Percentiles rank a stretch among this genome's conserved stretches.
Evolutionary conservation across 2,797 vertebrate genomes (phyloP).

Genomic region (Sylvia borin): DNA sequence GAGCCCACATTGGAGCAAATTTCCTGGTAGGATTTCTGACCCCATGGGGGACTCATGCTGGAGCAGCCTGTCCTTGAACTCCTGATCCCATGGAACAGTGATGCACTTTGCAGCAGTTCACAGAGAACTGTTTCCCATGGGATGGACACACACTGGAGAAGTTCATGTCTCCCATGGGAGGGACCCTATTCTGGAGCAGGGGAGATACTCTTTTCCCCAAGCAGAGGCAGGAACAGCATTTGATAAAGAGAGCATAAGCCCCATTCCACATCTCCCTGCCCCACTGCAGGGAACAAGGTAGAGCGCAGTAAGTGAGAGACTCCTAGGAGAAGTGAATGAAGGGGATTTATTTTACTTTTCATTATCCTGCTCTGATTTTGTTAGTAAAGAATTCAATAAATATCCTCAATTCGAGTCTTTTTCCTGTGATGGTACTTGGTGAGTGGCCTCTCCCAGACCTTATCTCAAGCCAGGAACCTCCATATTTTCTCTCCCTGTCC

Average conservation of each 20-base stretch:
- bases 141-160: not conserved
- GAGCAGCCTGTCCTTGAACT: not conserved
- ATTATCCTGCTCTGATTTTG: not conserved
- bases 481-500: not conserved
- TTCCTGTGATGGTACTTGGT: not conserved
- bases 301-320: too few species aligned
- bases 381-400: not conserved
- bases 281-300: not conserved
- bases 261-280: not conserved
- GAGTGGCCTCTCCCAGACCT: not conserved
- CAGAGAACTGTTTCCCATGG: not conserved
- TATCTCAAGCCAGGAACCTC: not conserved
- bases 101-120: not conserved
- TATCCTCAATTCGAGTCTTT: not conserved
- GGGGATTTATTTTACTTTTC: not conserved
- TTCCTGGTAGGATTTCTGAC: not conserved
- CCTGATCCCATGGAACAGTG: not conserved
- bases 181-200: not conserved
- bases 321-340: not conserved
- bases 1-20: not conserved
- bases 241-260: not conserved
- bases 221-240: not conserved
- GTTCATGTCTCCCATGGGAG: not conserved
- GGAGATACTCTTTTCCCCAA: not conserved
- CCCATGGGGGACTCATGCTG: rapidly evolving